Conservation (phyloP, 2,797 vertebrate genomes). For the Balearica regulorum region DNA sequence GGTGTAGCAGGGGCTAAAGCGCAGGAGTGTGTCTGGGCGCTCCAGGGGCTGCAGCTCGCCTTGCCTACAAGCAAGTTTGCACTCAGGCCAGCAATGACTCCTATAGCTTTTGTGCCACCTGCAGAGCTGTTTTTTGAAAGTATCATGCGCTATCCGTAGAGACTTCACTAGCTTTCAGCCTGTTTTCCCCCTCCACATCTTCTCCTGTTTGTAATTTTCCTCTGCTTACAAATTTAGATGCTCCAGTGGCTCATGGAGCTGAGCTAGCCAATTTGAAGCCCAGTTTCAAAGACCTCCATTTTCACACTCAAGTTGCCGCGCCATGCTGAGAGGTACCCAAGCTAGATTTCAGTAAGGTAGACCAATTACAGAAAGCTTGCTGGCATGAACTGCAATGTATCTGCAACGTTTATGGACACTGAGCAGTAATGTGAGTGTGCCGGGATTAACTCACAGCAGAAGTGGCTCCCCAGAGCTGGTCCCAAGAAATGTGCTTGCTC, state of each 20-base stretch:
- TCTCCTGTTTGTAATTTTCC: neutral
- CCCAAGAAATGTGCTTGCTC: neutral
- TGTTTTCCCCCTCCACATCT: neutral
- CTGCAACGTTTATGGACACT: fast-evolving
- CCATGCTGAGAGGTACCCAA: neutral
- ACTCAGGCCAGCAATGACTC: neutral
- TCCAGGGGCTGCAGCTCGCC: neutral
- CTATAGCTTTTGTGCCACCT: neutral
- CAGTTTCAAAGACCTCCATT: neutral
- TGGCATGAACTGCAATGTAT: neutral
- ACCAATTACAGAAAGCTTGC: neutral
- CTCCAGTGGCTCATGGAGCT: neutral
- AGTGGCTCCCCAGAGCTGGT: neutral
- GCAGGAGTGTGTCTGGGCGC: fast-evolving
- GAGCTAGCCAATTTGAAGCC: neutral
- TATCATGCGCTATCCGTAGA: fast-evolving
- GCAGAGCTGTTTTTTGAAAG: neutral
- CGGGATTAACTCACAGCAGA: neutral
- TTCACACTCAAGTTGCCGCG: neutral
- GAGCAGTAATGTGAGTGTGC: neutral
- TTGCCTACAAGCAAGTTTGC: neutral
- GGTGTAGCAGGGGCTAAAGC: neutral
- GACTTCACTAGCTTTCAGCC: neutral
- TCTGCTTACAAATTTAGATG: neutral
- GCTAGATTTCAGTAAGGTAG: neutral